Evolutionary conservation across 2,113 vertebrate genomes (phyloP), one percentile per base, ranked within the genome.

Genomic region (Tupaia chinensis): DNA sequence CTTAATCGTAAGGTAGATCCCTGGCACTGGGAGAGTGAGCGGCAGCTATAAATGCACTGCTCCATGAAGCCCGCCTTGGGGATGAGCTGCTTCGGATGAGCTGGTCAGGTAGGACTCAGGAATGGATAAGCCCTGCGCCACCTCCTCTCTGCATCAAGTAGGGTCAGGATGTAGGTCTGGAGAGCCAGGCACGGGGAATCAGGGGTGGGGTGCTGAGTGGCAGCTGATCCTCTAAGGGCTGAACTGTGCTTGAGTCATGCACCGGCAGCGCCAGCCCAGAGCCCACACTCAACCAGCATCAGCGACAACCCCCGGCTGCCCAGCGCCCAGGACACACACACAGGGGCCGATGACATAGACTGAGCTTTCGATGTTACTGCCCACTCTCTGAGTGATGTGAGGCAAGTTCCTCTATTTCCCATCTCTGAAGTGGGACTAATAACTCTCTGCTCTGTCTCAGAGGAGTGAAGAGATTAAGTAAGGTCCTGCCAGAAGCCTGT

Each of bases 11-110:
- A 95, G 96, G 96, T 87, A 89, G 98, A 98, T 98, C 98, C 97
- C 97, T 98, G 98, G 98, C 96, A 98, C 97, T 92, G 77, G 91
- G 93, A 95, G 97, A 97, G 86, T 63, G 84, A 96, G 97, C 92
- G 96, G 73, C 69, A 0, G 44, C 92, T 84, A 2, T 23, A 70
- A 73, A 95, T 63, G 97, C 78, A 72, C 54, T 95, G 96, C 93
- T 60, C 19, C 60, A 87, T 54, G 77, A 95, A 93, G 65, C 56
- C 97, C 96, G 96, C 95, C 95, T 89, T 53, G 44, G 70, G 66
- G 19, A 20, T 5, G 7, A 13, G 27, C 27, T 54, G 61, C 54
- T 3, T 5, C 54, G 53, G n/a, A 77, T 54, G 14, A 3, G 69
- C 81, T 73, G 58, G 44, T 88, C 82, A 34, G 65, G 63, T 17